A percentile compares a stretch with the other conserved stretches of the same genome.
phyloP scores from a whole-genome alignment of 2,797 vertebrate genomes.

The Bradypodion pumilum region DNA sequence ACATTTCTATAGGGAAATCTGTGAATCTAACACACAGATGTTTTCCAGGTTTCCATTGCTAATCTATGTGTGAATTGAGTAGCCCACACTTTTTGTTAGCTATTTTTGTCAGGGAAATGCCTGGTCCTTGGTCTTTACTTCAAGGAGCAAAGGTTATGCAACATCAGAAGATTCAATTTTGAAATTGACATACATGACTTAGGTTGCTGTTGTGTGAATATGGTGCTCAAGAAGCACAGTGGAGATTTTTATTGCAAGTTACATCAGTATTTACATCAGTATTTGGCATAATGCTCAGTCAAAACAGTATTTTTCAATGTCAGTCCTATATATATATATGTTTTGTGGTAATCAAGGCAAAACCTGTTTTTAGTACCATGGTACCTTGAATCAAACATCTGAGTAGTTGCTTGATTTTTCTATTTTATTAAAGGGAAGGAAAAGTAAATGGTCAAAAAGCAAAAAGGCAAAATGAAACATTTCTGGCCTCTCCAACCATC shows the following conservation, averaged over 20 bases:
- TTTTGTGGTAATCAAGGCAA: too few species aligned
- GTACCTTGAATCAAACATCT: too few species aligned
- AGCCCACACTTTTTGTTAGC: not conserved
- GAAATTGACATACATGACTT: not conserved
- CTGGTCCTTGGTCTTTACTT: not conserved
- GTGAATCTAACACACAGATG: not conserved
- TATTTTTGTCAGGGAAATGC: not conserved
- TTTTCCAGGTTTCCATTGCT: not conserved
- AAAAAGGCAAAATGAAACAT: too few species aligned
- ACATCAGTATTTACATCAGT: not conserved
- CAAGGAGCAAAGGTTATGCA: not conserved
- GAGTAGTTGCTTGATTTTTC: too few species aligned
- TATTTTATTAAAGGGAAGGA: too few species aligned
- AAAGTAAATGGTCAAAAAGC: too few species aligned
- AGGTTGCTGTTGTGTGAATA: not conserved
- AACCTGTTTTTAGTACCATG: too few species aligned
- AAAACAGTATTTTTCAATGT: too few species aligned
- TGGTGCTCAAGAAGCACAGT: not conserved
- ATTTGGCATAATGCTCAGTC: too few species aligned
- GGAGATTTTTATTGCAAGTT: slow-evolving; percentile 2
- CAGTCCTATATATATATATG: too few species aligned
- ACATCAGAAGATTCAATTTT: not conserved
- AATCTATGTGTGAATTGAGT: not conserved
- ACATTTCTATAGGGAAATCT: not conserved
- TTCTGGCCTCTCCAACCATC: too few species aligned